These are phyloP conservation scores for Pterocles orientalis DNA, from an alignment of 2,113 vertebrate genomes.

Conservation along the genomic window DNA sequence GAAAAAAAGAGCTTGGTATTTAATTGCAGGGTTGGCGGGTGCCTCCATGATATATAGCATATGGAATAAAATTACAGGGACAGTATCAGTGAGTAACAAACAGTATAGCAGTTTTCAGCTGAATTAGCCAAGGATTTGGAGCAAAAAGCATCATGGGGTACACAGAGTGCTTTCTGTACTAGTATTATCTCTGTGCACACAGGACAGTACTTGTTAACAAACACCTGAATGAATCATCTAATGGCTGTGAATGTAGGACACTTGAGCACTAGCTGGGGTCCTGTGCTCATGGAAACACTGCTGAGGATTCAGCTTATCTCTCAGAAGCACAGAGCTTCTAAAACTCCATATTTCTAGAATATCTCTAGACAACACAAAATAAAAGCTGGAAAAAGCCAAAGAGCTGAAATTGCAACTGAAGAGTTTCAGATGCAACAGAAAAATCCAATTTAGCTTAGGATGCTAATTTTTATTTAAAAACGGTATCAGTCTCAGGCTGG, in stretches of 20 bases:
- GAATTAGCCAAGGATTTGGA: slow-evolving; percentile 23
- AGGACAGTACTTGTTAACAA: not conserved
- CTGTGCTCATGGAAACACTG: slow-evolving; percentile 16
- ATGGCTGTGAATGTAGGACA: not conserved
- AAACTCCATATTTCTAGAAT: not conserved
- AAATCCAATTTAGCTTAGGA: not conserved
- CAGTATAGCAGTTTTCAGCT: not conserved
- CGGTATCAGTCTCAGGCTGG: not conserved
- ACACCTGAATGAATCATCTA: slow-evolving; percentile 44
- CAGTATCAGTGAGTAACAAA: not conserved
- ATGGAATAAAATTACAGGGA: not conserved
- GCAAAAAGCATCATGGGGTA: not conserved
- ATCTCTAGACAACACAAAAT: not conserved
- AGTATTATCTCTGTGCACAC: slow-evolving; percentile 43
- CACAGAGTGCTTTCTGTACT: not conserved
- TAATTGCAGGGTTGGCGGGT: not conserved
- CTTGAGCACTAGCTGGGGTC: not conserved
- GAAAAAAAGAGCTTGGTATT: not conserved
- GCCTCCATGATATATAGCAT: not conserved
- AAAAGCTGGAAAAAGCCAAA: not conserved
- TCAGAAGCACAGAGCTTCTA: slow-evolving; percentile 26
- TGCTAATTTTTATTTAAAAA: not conserved
- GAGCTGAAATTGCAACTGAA: not conserved
- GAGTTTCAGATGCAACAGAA: not conserved
- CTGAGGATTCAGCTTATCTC: slow-evolving; percentile 16